Conservation (phyloP, 1,140 invertebrate genomes). For the Drosophila sturtevanti region DNA sequence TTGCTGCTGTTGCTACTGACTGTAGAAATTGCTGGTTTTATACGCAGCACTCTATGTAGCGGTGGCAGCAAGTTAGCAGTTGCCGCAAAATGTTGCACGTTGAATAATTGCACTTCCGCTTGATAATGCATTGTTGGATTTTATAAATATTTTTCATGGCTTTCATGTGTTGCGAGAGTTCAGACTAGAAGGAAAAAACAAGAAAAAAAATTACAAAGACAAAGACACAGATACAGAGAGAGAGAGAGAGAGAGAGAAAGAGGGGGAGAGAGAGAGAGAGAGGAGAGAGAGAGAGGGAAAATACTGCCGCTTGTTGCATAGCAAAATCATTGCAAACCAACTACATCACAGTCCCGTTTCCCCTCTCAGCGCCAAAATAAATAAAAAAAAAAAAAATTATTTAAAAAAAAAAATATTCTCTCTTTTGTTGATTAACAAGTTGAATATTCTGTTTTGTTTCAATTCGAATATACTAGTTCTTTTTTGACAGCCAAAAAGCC, state of each 20-base stretch:
- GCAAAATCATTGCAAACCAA: neutral
- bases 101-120: slow-evolving; percentile 81
- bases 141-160: slow-evolving; percentile 78
- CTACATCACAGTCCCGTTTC: too few relatives aligned
- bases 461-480: too few relatives aligned
- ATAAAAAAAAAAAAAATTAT: too few relatives aligned
- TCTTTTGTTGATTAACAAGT: too few relatives aligned
- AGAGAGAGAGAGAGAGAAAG: neutral
- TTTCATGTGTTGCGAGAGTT: slow-evolving; percentile 15
- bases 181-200: neutral
- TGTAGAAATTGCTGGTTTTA: slow-evolving; percentile 76
- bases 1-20: slow-evolving; percentile 38
- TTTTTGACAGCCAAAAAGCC: too few relatives aligned
- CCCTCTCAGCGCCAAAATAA: too few relatives aligned
- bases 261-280: slow-evolving; percentile 4
- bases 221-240: slow-evolving; percentile 1
- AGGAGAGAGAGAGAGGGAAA: neutral
- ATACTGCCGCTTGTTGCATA: neutral
- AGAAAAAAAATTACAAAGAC: neutral
- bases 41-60: slow-evolving; percentile 47
- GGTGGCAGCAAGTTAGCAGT: slow-evolving; percentile 46
- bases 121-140: slow-evolving; percentile 81
- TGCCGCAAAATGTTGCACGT: slow-evolving; percentile 79
- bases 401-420: too few relatives aligned
- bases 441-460: too few relatives aligned